phyloP scores from a whole-genome alignment of 92 coral and sea anemone genomes.

The Metridium senile region DNA sequence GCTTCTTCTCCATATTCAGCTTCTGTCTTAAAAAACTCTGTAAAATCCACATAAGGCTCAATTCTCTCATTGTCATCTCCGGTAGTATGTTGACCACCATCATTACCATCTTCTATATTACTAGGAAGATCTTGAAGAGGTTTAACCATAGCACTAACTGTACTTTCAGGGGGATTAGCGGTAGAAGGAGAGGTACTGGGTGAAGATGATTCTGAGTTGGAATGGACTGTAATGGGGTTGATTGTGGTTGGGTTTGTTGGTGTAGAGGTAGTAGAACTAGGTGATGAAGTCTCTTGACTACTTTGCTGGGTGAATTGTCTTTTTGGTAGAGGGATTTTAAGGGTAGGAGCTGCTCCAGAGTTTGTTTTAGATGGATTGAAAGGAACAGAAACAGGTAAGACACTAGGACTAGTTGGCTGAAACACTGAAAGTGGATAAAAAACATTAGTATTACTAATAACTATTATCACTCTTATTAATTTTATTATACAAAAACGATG shows the following conservation, averaged over 20 bases:
- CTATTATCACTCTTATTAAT: too few relatives aligned
- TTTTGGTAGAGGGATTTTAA: constrained; percentile 60
- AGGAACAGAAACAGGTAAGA: constrained; percentile 87
- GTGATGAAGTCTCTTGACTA: constrained; percentile 36
- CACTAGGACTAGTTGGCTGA: constrained; percentile 80
- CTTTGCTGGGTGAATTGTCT: constrained; percentile 10
- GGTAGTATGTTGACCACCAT: neutral
- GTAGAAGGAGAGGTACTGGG: constrained; percentile 68
- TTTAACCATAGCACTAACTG: neutral
- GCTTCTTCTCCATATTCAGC: constrained; percentile 66
- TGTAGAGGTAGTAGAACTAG: constrained; percentile 82
- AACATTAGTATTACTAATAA: too few relatives aligned
- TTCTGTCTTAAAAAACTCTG: constrained; percentile 57
- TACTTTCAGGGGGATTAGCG: constrained; percentile 35
- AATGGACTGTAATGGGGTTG: constrained; percentile 40
- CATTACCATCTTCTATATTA: constrained; percentile 19
- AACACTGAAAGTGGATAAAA: too few relatives aligned
- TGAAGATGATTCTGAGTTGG: constrained; percentile 66
- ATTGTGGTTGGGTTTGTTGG: constrained; percentile 63
- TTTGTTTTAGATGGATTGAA: constrained; percentile 68
- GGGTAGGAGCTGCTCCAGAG: constrained; percentile 60
- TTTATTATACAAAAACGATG: too few relatives aligned
- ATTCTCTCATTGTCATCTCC: constrained; percentile 37
- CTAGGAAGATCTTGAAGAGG: neutral
- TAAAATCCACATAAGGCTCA: constrained; percentile 82